Evolutionary conservation across 2,888 invertebrate species (phyloP).

Genomic region (Eurytoma californica): DNA sequence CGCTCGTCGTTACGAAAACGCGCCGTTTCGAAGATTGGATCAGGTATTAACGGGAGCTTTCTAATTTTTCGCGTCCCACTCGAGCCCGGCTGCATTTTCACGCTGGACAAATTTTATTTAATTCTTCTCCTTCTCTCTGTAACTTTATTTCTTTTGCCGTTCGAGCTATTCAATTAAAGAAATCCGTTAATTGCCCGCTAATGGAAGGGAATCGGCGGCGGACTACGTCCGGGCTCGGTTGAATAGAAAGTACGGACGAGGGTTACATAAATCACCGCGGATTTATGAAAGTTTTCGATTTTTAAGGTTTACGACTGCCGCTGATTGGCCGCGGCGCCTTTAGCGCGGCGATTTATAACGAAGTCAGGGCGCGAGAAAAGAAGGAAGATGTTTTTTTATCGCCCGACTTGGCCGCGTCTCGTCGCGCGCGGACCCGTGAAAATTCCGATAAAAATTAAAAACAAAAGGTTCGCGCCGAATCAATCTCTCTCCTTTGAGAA

Average conservation of each 20-base stretch:
- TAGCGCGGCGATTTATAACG: neutral
- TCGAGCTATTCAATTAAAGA: neutral
- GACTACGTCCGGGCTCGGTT: neutral
- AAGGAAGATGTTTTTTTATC: too few relatives aligned
- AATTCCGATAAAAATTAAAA: too few relatives aligned
- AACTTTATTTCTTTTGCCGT: neutral
- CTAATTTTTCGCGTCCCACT: conserved; percentile 13
- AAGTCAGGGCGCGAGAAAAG: too few relatives aligned
- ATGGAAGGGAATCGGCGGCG: neutral
- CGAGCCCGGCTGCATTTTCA: neutral
- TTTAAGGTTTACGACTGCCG: neutral
- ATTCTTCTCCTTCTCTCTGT: neutral
- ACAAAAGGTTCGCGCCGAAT: too few relatives aligned
- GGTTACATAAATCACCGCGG: conserved; percentile 7
- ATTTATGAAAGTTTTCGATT: neutral
- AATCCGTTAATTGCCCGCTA: conserved; percentile 15
- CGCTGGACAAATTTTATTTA: conserved; percentile 27
- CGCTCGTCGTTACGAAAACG: conserved; percentile 33
- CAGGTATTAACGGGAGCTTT: conserved; percentile 37
- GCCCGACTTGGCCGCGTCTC: too few relatives aligned
- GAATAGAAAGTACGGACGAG: conserved; percentile 24
- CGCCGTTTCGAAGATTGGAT: conserved; percentile 28
- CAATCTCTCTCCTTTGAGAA: too few relatives aligned
- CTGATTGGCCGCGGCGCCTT: neutral
- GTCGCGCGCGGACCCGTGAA: too few relatives aligned